These are phyloP conservation scores for Natrix natrix DNA, from an alignment of 2,797 vertebrate genomes.

Conservation along the genomic window DNA sequence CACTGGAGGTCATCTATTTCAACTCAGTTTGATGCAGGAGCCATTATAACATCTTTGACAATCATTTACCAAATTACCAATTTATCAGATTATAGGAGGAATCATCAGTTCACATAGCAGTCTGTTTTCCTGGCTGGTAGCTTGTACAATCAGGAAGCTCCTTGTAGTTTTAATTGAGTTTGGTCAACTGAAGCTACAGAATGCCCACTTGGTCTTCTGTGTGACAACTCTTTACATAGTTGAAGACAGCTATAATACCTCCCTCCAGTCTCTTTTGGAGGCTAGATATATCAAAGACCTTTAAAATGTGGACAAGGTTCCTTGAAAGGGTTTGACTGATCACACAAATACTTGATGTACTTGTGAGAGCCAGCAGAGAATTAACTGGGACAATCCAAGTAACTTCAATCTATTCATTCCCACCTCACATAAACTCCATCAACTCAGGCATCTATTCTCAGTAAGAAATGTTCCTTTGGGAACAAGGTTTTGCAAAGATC, in stretches of 20 bases:
- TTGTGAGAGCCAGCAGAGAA: not conserved
- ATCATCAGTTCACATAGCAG: not conserved
- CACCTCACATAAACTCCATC: not conserved
- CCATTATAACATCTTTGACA: not conserved
- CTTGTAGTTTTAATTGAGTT: not conserved
- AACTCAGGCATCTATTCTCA: not conserved
- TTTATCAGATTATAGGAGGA: not conserved
- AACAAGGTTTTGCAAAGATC: not conserved
- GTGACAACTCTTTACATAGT: not conserved
- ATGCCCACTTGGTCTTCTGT: not conserved
- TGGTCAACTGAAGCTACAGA: not conserved
- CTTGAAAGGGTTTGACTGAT: not conserved
- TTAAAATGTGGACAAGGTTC: not conserved
- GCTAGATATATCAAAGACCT: not conserved
- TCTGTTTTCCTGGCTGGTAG: not conserved
- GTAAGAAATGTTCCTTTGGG: not conserved
- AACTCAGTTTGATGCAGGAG: not conserved
- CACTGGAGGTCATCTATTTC: not conserved
- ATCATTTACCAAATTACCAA: not conserved
- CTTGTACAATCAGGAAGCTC: not conserved
- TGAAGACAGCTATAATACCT: not conserved
- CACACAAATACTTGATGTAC: not conserved
- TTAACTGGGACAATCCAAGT: not conserved
- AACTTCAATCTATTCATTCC: not conserved
- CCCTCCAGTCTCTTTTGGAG: not conserved